A percentile compares a stretch with the other conserved stretches of the same genome.
Evolutionary conservation across 2,113 vertebrate species (phyloP).

Genomic region (Prietella phreatophila): DNA sequence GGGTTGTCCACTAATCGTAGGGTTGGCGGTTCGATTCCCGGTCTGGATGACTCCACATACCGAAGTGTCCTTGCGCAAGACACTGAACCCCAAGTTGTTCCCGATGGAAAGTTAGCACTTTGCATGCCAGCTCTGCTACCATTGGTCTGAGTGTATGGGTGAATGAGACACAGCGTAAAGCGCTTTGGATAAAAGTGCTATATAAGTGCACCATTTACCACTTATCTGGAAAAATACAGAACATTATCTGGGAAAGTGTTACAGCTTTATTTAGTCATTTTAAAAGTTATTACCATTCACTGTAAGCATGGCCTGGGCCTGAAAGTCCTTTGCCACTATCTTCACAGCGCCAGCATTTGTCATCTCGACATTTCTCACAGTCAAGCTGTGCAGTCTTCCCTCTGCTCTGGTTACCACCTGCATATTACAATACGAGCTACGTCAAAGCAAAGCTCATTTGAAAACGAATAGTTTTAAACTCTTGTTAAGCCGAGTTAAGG

Average conservation of each 20-base stretch:
- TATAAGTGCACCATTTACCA: too few relatives aligned
- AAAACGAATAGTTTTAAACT: neutral
- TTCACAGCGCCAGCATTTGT: slow-evolving; percentile 88
- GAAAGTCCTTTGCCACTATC: slow-evolving; percentile 89
- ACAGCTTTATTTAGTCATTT: neutral
- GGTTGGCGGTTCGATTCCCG: too few relatives aligned
- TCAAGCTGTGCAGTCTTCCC: slow-evolving; percentile 84
- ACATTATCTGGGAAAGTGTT: neutral
- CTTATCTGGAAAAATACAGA: neutral
- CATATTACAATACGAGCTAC: slow-evolving; percentile 22
- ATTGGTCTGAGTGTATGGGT: too few relatives aligned
- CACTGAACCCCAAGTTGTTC: too few relatives aligned
- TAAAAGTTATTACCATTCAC: slow-evolving; percentile 78
- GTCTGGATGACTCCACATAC: too few relatives aligned
- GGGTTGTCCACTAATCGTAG: too few relatives aligned
- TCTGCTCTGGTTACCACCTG: slow-evolving; percentile 88
- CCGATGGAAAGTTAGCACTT: too few relatives aligned
- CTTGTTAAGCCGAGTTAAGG: neutral
- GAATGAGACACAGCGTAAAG: too few relatives aligned
- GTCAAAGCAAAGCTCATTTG: neutral
- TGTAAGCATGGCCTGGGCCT: slow-evolving; percentile 85
- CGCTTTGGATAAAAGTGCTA: too few relatives aligned
- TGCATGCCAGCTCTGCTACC: too few relatives aligned
- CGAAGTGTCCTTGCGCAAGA: too few relatives aligned
- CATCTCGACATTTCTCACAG: slow-evolving; percentile 85